Conservation (phyloP, 2,888 invertebrate genomes). For the Philereme transversata region DNA sequence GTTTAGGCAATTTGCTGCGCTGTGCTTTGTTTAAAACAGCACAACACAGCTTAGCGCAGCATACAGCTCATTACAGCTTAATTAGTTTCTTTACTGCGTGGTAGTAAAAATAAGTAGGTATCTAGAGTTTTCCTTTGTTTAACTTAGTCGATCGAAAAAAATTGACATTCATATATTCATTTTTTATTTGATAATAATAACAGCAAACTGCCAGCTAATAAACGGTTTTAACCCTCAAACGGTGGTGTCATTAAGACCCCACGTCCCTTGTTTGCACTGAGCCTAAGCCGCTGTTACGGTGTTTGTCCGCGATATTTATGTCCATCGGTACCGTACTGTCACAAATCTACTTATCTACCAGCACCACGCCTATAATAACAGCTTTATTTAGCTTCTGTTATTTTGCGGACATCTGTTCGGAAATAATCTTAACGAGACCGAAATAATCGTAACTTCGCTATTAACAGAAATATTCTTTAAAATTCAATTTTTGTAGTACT, state of each 20-base stretch:
- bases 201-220: conserved; percentile 60
- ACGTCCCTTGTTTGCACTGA: conserved; percentile 75
- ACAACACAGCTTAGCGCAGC: no score
- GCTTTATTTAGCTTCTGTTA: conserved; percentile 43
- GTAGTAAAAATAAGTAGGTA: no score
- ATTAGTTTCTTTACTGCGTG: no score
- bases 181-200: conserved; percentile 44
- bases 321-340: conserved; percentile 71
- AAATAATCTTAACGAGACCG: conserved; percentile 8
- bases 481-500: no score
- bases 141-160: no score
- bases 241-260: conserved; percentile 61
- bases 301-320: conserved; percentile 79
- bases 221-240: conserved; percentile 65
- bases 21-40: no score
- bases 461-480: no score
- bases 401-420: conserved; percentile 60
- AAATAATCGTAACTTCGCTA: no score
- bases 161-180: conserved; percentile 17
- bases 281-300: conserved; percentile 80
- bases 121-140: no score
- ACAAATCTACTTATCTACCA: conserved; percentile 83
- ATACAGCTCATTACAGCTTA: no score
- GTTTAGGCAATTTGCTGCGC: no score
- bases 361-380: conserved; percentile 68